These are phyloP conservation scores for Polydrusus pterygomalis DNA, from an alignment of 2,888 invertebrate species.

Conservation along the genomic window DNA sequence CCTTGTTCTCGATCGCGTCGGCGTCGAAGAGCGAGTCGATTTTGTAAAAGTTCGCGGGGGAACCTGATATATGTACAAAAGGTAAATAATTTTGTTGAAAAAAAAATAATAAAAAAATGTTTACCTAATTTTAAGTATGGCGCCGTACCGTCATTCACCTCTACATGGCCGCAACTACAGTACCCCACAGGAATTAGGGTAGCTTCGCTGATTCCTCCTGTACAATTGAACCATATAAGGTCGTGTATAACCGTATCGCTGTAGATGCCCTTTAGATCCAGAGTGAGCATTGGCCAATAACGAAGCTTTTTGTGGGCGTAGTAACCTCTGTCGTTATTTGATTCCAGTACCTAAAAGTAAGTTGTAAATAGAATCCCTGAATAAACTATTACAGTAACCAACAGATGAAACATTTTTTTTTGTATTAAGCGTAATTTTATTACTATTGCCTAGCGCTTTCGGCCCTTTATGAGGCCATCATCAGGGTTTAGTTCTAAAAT, in stretches of 20 bases:
- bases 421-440: no score
- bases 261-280: conserved; percentile 79
- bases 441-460: no score
- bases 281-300: conserved; percentile 79
- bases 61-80: no score
- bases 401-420: no score
- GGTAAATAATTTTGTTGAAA: no score
- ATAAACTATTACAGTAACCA: no score
- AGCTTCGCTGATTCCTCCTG: conserved; percentile 80
- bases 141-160: conserved; percentile 70
- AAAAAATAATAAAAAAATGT: no score
- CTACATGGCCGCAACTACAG: conserved; percentile 78
- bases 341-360: conserved; percentile 68
- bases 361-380: no score
- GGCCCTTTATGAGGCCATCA: no score
- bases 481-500: no score
- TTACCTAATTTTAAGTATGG: conserved; percentile 68
- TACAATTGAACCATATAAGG: conserved; percentile 79
- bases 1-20: conserved; percentile 73
- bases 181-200: conserved; percentile 77
- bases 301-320: conserved; percentile 75
- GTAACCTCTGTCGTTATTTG: conserved; percentile 66
- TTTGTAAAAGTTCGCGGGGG: conserved; percentile 71
- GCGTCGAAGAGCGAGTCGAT: conserved; percentile 79
- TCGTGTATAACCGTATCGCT: conserved; percentile 79